These are phyloP conservation scores for Gopherus evgoodei DNA, from an alignment of 2,113 vertebrate species.

Conservation along the genomic window DNA sequence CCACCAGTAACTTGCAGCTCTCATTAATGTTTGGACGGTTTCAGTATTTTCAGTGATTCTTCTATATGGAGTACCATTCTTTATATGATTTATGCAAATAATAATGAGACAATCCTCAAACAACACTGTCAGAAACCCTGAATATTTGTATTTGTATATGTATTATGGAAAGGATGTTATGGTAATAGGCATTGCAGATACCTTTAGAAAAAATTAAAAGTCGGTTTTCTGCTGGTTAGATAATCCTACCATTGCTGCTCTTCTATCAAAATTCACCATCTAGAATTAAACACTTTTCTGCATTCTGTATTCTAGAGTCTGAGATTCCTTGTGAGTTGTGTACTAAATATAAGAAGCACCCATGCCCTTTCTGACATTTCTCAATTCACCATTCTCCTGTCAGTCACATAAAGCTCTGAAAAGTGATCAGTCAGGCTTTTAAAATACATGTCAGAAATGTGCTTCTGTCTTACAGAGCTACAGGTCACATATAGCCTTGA, in stretches of 20 bases:
- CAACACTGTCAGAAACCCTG: background rate
- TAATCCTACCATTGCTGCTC: background rate
- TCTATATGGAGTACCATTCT: background rate
- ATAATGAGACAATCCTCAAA: conserved; percentile 1
- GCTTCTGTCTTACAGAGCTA: background rate
- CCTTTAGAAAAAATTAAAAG: background rate
- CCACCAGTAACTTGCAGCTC: background rate
- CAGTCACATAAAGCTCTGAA: background rate
- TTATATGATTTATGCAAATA: background rate
- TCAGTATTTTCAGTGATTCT: too few species aligned
- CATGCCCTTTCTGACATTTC: background rate
- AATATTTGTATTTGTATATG: background rate
- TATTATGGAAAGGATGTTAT: background rate
- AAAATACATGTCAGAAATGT: background rate
- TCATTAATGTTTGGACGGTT: background rate
- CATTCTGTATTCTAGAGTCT: background rate
- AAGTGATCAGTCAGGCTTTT: background rate
- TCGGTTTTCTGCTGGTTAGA: conserved; percentile 3
- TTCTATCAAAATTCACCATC: background rate
- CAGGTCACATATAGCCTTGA: background rate
- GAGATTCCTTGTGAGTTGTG: background rate
- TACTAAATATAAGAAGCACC: background rate
- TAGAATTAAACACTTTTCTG: background rate
- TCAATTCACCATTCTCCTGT: background rate
- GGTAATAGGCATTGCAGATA: background rate